Conservation (phyloP, 2,797 vertebrate species). For the Sebastes diploproa region DNA sequence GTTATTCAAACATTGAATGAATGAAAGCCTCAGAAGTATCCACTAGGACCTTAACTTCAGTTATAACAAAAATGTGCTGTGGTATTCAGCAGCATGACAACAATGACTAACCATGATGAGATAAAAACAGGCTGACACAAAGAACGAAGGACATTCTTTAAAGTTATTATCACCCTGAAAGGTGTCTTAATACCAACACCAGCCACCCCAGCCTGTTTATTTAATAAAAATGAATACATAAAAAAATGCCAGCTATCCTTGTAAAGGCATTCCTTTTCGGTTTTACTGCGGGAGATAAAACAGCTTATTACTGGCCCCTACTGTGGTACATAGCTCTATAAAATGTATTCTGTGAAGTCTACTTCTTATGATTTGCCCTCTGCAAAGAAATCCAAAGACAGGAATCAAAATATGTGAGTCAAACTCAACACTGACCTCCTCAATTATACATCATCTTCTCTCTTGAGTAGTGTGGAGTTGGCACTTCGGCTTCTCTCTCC, state of each 20-base stretch:
- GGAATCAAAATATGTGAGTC: conserved; percentile 19
- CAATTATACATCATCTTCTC: conserved; percentile 29
- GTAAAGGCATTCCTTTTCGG: neutral
- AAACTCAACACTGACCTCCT: conserved; percentile 21
- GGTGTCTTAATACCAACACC: neutral
- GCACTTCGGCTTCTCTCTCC: neutral
- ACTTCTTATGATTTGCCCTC: conserved; percentile 3
- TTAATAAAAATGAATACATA: neutral
- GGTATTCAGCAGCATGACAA: neutral
- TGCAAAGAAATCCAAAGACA: conserved; percentile 29
- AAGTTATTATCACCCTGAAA: neutral
- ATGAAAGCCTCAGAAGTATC: neutral
- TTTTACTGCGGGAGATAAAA: neutral
- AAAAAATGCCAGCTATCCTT: neutral
- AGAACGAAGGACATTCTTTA: neutral
- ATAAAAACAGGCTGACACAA: neutral
- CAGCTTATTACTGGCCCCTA: neutral
- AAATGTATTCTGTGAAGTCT: neutral
- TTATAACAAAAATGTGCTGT: neutral
- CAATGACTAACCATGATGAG: neutral
- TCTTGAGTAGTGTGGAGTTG: conserved; percentile 1
- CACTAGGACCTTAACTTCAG: neutral
- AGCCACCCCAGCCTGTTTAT: neutral
- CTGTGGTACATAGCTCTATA: neutral
- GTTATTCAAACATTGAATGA: neutral